phyloP scores from a whole-genome alignment of 2,888 invertebrate genomes.

The Germaria angustata region DNA sequence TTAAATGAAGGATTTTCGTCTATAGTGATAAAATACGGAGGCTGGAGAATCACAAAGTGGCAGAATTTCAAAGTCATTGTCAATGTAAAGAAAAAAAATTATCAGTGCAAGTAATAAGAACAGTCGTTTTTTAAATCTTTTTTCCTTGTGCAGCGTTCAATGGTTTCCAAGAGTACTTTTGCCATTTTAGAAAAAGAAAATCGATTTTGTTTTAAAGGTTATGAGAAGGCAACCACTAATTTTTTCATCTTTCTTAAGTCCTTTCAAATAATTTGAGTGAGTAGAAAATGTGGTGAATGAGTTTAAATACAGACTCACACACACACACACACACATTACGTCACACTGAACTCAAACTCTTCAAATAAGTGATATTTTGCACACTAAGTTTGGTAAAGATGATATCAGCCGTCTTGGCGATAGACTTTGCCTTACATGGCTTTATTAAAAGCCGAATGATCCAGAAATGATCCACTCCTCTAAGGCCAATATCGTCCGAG shows the following conservation, averaged over 20 bases:
- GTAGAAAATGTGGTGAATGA: not conserved
- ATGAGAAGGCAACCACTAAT: not conserved
- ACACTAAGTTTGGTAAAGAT: too few species aligned
- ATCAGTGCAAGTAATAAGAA: not conserved
- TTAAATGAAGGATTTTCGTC: slow-evolving; percentile 35
- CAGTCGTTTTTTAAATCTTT: not conserved
- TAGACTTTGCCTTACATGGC: too few species aligned
- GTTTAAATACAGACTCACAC: too few species aligned
- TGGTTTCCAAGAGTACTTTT: slow-evolving; percentile 26
- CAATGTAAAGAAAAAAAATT: slow-evolving; percentile 39
- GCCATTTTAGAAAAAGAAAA: not conserved
- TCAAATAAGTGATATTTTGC: too few species aligned
- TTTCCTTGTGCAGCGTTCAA: slow-evolving; percentile 7
- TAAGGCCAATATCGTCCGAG: too few species aligned
- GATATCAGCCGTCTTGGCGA: too few species aligned
- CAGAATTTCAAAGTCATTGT: slow-evolving; percentile 62
- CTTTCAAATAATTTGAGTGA: not conserved
- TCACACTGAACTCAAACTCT: too few species aligned
- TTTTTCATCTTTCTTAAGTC: not conserved
- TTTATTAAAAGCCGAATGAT: too few species aligned
- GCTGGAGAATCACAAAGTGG: not conserved
- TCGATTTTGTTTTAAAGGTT: slow-evolving; percentile 9
- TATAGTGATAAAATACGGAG: not conserved
- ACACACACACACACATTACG: too few species aligned
- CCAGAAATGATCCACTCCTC: too few species aligned